These are phyloP conservation scores for Paragorgia papillata DNA, from an alignment of 92 coral and sea anemone genomes.

Conservation along the genomic window DNA sequence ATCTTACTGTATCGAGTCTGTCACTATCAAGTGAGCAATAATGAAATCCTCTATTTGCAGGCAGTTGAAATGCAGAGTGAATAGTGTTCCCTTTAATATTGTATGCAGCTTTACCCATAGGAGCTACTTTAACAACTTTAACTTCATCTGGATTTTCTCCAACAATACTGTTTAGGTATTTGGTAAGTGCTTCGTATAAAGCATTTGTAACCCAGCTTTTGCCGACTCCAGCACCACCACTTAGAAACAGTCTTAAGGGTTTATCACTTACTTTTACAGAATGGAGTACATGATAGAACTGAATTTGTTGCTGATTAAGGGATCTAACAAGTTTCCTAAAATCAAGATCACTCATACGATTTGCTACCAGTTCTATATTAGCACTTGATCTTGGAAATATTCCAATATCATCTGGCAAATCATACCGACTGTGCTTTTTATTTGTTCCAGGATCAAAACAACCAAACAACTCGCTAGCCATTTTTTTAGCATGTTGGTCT, in stretches of 20 bases:
- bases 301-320: conserved; percentile 51
- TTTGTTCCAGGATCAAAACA: conserved; percentile 68
- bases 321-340: conserved; percentile 48
- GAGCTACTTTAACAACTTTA: conserved; percentile 60
- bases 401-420: conserved; percentile 64
- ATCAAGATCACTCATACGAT: conserved; percentile 34
- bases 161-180: conserved; percentile 47
- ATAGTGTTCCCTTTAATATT: conserved; percentile 53
- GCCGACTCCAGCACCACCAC: conserved; percentile 69
- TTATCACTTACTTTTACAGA: conserved; percentile 50
- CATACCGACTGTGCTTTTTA: conserved; percentile 64
- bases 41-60: conserved; percentile 54
- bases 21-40: conserved; percentile 46
- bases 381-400: conserved; percentile 53
- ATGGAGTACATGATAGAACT: conserved; percentile 54
- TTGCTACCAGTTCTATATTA: conserved; percentile 44
- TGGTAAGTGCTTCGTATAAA: conserved; percentile 60
- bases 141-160: conserved; percentile 66
- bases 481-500: conserved; percentile 37
- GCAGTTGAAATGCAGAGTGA: conserved; percentile 54
- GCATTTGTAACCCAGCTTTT: conserved; percentile 59
- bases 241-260: conserved; percentile 56
- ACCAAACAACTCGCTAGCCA: conserved; percentile 64
- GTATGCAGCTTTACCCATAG: conserved; percentile 65
- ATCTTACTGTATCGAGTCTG: conserved; percentile 41